These are phyloP conservation scores for Phrynosoma platyrhinos DNA, from an alignment of 2,113 vertebrate genomes.

Conservation along the genomic window DNA sequence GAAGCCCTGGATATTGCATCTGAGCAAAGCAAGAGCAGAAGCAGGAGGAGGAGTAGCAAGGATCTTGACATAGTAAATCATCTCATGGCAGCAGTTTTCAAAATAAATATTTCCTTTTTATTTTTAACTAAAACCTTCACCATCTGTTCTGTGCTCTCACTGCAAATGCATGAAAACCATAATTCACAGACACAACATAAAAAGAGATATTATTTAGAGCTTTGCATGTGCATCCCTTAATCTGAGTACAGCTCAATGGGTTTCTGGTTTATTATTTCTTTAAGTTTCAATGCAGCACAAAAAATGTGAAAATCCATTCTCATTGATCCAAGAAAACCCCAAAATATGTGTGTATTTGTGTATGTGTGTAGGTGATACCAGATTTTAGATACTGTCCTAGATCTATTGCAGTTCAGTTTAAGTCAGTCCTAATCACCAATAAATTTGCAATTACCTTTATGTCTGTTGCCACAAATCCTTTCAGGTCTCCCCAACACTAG, in stretches of 20 bases:
- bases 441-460: not conserved
- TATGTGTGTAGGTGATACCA: not conserved
- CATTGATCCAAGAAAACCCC: not conserved
- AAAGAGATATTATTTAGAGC: conserved; percentile 47
- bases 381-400: not conserved
- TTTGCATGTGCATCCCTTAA: not conserved
- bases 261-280: conserved; percentile 47
- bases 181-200: conserved; percentile 52
- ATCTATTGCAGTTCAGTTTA: not conserved
- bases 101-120: conserved; percentile 61
- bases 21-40: conserved; percentile 20
- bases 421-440: not conserved
- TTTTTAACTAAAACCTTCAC: conserved; percentile 47
- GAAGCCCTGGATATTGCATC: conserved; percentile 7
- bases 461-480: not conserved
- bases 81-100: not conserved
- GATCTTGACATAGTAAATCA: conserved; percentile 40
- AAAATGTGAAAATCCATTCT: not conserved
- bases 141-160: conserved; percentile 62
- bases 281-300: not conserved
- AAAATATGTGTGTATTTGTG: not conserved
- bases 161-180: conserved; percentile 47
- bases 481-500: too few relatives aligned
- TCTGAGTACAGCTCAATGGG: conserved; percentile 31
- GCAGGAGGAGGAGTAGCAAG: not conserved